Percentiles rank a stretch among this genome's conserved stretches.
phyloP scores from a whole-genome alignment of 2,888 invertebrate species.

The Euphydryas editha region DNA sequence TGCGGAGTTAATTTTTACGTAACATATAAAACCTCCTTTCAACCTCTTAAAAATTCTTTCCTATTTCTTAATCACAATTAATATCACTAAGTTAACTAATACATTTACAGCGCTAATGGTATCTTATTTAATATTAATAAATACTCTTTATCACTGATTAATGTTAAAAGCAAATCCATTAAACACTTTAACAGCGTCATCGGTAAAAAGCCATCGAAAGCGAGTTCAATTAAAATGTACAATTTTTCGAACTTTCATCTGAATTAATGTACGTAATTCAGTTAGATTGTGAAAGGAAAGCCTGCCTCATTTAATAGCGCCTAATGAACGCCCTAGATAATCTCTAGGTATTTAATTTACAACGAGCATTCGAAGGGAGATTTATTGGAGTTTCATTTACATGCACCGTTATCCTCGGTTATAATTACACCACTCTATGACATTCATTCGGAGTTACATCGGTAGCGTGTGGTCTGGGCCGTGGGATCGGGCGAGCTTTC shows the following conservation, averaged over 20 bases:
- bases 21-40: no score
- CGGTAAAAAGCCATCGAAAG: not conserved
- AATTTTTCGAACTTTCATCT: slow-evolving; percentile 5
- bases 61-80: no score
- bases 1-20: no score
- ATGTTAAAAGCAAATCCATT: not conserved
- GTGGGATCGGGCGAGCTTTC: not conserved
- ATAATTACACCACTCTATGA: slow-evolving; percentile 2
- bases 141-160: not conserved
- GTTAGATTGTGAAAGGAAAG: slow-evolving; percentile 35
- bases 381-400: slow-evolving; percentile 23
- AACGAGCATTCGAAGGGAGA: slow-evolving; percentile 19
- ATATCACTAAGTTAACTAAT: no score
- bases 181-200: not conserved
- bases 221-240: slow-evolving; percentile 12
- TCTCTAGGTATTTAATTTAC: slow-evolving; percentile 36
- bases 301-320: slow-evolving; percentile 29
- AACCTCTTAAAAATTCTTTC: no score
- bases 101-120: no score
- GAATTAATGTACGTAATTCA: slow-evolving; percentile 10
- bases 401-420: slow-evolving; percentile 7
- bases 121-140: not conserved
- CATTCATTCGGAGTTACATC: not conserved
- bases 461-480: not conserved
- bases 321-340: slow-evolving; percentile 37